Base-by-base conservation (phyloP, 2,888 invertebrate species). In the Alsophila aescularia region DNA sequence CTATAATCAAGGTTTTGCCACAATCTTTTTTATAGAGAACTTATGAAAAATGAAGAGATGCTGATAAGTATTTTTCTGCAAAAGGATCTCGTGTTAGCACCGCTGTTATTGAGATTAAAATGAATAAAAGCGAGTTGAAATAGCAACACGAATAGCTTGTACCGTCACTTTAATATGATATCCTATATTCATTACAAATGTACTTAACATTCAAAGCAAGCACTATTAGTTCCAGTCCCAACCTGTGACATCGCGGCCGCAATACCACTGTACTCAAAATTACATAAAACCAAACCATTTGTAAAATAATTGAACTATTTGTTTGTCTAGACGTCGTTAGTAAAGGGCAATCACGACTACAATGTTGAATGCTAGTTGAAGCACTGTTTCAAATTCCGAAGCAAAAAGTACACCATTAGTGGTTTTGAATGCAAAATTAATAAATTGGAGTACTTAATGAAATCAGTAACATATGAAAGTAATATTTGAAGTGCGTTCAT, bases 261-360 rank as follows among this genome's bases (percentile, higher is more conserved):
- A 54, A n/a, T 34, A 51, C 50, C 41, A 48, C 42, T 58, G 43
- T 55, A 51, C 51, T 54, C 43, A 29, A 53, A 49, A 58, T 60
- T 52, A 62, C 52, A 58, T 52, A 48, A 36, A 56, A 48, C 53
- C 35, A 16, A 43, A 61, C 44, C 42, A 50, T 58, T 57, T 50
- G 40, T 57, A 49, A 45, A 56, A 52, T 56, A 58, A 44, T 53
- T 32, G 56, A 35, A 50, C 56, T 50, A 54, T 62, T 62, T 62
- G 59, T 57, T 51, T 36, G 65, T 65, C 65, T 65, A 65, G 65
- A 65, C 65, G 31, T 56, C 44, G 56, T 51, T 59, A 57, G 56
- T 50, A 43, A 48, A 53, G 40, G 42, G 37, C 15, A 24, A 59
- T 43, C 50, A 52, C 48, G 58, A 48, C 51, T 36, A 21, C 44